Evolutionary conservation across 2,113 vertebrate genomes (phyloP), one percentile per base, ranked within the genome.

Genomic region (Protomyctophum bolini): DNA sequence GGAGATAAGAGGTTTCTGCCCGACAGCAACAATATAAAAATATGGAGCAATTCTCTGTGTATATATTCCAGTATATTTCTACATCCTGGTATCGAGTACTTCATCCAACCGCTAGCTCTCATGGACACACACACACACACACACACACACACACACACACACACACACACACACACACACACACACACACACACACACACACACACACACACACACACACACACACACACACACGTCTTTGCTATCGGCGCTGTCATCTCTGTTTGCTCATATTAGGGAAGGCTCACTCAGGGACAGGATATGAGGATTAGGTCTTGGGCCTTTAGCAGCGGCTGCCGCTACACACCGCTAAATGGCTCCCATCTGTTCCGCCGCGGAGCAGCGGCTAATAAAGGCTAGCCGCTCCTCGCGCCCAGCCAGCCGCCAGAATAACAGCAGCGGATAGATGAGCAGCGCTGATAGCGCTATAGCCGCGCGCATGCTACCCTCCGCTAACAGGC

Each of bases 361-460:
- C 91, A 92, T 93, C 88, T 91, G 90, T 90, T 90, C 85, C 77
- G 69, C 84, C 80, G 82, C 85, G 80, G 80, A 88, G 64, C 75
- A 86, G n/a, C 51, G 84, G 87, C 87, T 91, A 91, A 92, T 85
- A 86, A 85, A 86, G 6, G 84, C 86, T 88, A 89, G 90, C 86
- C 78, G 80, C 55, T 51, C n/a, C 82, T 87, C 58, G 45, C 61
- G 73, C 78, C 71, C 78, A 74, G 63, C 72, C n/a, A n/a, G 71
- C 76, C 81, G 78, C 87, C 89, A 89, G 84, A 90, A 91, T 89
- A 91, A 91, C 87, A 88, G 81, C 81, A 75, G 87, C 51, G 89
- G 90, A 89, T 90, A 92, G 92, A 93, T 92, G 88, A 89, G 88
- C 78, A 80, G 73, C 74, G 71, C 87, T 89, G 92, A 93, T 93